phyloP scores from a whole-genome alignment of 2,888 invertebrate genomes.

The Frankliniella fusca region DNA sequence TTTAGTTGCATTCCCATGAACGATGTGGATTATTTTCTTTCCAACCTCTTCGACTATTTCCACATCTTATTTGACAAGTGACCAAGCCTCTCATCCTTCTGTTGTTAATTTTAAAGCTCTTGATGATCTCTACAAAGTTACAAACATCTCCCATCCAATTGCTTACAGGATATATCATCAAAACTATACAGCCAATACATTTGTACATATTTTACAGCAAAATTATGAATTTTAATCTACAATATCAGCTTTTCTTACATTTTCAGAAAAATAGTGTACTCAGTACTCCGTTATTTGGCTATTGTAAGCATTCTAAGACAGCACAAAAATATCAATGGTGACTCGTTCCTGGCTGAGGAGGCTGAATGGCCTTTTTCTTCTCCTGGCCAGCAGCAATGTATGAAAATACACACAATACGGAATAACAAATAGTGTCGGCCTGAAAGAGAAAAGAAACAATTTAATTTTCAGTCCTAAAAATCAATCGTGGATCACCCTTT shows the following conservation, averaged over 20 bases:
- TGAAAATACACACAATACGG: slow-evolving; percentile 97
- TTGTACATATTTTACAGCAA: slow-evolving; percentile 18
- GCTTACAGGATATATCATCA: not conserved
- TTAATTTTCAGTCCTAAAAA: not conserved
- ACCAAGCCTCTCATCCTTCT: not conserved
- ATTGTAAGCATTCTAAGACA: not conserved
- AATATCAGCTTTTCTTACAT: not conserved
- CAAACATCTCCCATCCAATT: not conserved
- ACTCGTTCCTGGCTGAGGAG: not conserved
- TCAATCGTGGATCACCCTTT: not conserved
- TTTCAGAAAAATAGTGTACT: slow-evolving; percentile 9
- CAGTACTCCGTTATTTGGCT: not conserved
- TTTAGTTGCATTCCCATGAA: not conserved
- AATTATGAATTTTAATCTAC: slow-evolving; percentile 16
- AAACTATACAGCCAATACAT: slow-evolving; percentile 11
- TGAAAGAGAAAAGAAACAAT: slow-evolving; percentile 48
- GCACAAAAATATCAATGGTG: slow-evolving; percentile 3
- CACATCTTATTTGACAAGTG: not conserved
- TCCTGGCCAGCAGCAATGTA: slow-evolving; percentile 92
- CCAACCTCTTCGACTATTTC: not conserved
- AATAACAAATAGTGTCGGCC: slow-evolving; percentile 99
- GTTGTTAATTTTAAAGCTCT: not conserved
- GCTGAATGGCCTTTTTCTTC: slow-evolving; percentile 46
- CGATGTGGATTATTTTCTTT: not conserved
- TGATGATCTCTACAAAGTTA: not conserved